Evolutionary conservation across 2,797 vertebrate species (phyloP).

Genomic region (Diplodus sargus): DNA sequence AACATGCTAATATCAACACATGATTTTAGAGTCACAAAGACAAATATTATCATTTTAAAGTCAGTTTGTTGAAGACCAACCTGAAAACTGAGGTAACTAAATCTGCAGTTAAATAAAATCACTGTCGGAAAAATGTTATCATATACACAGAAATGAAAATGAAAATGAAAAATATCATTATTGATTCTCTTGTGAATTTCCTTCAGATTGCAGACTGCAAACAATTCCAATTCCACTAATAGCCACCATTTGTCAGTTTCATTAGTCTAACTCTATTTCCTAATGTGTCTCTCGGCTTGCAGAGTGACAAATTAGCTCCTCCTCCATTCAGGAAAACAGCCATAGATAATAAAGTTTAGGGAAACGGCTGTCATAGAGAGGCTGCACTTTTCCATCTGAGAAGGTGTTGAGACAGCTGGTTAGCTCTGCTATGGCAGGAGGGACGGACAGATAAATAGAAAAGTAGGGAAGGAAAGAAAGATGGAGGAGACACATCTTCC

Average conservation of each 20-base stretch:
- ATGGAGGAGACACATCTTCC: slow-evolving; percentile 7
- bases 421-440: slow-evolving; percentile 26
- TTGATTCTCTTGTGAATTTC: slow-evolving; percentile 19
- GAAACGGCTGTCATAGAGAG: slow-evolving; percentile 50
- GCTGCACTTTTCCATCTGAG: slow-evolving; percentile 44
- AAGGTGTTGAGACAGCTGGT: slow-evolving; percentile 58
- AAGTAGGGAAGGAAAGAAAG: not conserved
- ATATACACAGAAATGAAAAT: slow-evolving; percentile 2
- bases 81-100: not conserved
- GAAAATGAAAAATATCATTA: slow-evolving; percentile 12
- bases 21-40: not conserved
- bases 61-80: not conserved
- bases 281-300: slow-evolving; percentile 56
- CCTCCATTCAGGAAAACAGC: slow-evolving; percentile 42
- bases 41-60: not conserved
- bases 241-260: slow-evolving; percentile 70
- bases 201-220: slow-evolving; percentile 1
- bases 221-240: slow-evolving; percentile 50
- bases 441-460: slow-evolving; percentile 9
- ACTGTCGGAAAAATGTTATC: slow-evolving; percentile 1
- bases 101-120: not conserved
- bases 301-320: slow-evolving; percentile 55
- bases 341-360: slow-evolving; percentile 50
- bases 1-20: not conserved
- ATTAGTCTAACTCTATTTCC: slow-evolving; percentile 71